Evolutionary conservation across 2,888 invertebrate species (phyloP), one percentile per base, ranked within the genome.

Genomic region (Drosophila nr. perissopoda): DNA sequence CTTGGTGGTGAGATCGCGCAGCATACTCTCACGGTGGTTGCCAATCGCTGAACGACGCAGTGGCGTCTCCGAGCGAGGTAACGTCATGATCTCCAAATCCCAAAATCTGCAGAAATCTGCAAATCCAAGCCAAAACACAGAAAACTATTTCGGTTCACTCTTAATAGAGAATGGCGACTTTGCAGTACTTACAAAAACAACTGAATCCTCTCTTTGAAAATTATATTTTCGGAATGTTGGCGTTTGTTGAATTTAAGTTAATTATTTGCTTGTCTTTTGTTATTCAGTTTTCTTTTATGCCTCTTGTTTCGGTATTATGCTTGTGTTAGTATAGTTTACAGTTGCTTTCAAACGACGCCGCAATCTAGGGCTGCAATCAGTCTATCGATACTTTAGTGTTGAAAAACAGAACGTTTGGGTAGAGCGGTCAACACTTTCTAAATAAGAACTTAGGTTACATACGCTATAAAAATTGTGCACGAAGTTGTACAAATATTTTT

Each of bases 11-110:
- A 63, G 52, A 13, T 76, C 75, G 25, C 73, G 80, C 38, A 76
- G 67, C 68, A 86, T 83, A 27, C 86, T 88, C 42, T 88, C 90
- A 31, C 90, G 91, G 57, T 88, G 89, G 53, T 82, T 76, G 13
- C 90, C 89, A 42, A 89, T 86, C 53, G 92, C 92, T 27, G 92
- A 92, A 52, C 92, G 91, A 61, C 92, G 84, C 71, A 92, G 68
- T 21, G 92, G 91, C 69, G 92, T 86, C 78, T 92, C 92, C 51
- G 91, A 89, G 56, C 91, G 90, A 42, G 92, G 91, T 72, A 92
- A 89, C 56, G 92, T 92, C 92, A 92, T 92, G 31, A 59, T 81
- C 45, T 11, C 18, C n/a, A 18, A 53, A 63, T 36, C 42, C 33
- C 11, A 52, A 48, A 40, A 27, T 21, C 13, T 13, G 21, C 21